Evolutionary conservation across 2,113 vertebrate species (phyloP).

Genomic region (Saccopteryx bilineata): DNA sequence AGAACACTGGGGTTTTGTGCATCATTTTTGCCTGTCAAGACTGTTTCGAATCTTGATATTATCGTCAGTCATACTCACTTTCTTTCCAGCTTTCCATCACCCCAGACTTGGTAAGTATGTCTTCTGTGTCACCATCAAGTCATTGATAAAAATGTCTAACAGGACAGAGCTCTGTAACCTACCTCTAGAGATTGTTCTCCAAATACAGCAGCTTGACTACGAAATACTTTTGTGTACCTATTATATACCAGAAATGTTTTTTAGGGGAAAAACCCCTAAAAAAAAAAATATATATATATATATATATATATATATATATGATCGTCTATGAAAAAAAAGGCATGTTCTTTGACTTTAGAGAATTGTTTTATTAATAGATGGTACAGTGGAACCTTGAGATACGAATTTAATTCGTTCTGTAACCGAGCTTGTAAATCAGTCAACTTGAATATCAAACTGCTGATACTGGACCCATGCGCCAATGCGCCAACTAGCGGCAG

Average conservation of each 20-base stretch:
- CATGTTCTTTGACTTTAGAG: not conserved
- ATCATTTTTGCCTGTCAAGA: constrained; percentile 63
- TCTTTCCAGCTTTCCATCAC: constrained; percentile 58
- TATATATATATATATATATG: not conserved
- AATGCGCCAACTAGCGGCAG: no score
- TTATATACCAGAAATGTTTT: constrained; percentile 17
- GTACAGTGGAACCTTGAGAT: not conserved
- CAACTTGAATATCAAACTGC: no score
- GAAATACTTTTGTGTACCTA: constrained; percentile 39
- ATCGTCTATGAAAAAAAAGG: not conserved
- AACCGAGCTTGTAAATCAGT: no score
- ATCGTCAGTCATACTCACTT: constrained; percentile 45
- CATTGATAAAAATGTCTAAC: not conserved
- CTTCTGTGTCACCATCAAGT: constrained; percentile 13
- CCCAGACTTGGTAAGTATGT: not conserved
- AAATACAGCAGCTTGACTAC: not conserved
- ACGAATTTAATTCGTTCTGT: no score
- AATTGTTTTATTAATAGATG: not conserved
- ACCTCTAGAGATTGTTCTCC: not conserved
- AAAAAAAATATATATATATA: not conserved
- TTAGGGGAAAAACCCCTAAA: not conserved
- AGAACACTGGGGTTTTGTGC: constrained; percentile 66
- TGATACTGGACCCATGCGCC: no score
- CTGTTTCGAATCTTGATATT: constrained; percentile 65
- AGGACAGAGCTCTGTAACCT: not conserved